phyloP scores from a whole-genome alignment of 1,140 invertebrate genomes.

The Apis mellifera region DNA sequence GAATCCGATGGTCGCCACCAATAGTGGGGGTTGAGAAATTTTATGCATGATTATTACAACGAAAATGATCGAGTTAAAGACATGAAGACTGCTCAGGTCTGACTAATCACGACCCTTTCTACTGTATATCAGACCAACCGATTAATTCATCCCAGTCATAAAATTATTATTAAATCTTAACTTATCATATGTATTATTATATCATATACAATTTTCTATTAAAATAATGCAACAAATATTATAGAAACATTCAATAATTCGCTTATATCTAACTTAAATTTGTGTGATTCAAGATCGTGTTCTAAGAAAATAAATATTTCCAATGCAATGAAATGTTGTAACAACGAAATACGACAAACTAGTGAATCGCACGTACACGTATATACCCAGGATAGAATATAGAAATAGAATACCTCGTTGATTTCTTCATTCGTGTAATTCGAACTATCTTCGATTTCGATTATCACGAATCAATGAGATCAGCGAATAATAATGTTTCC shows the following conservation, averaged over 20 bases:
- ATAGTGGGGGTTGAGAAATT: constrained; percentile 9
- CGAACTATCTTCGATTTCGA: constrained; percentile 16
- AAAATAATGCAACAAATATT: neutral
- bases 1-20: neutral
- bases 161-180: constrained; percentile 10
- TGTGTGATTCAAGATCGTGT: constrained; percentile 15
- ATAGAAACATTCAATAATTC: neutral
- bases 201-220: neutral
- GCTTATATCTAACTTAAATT: neutral
- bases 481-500: constrained; percentile 1
- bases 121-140: neutral
- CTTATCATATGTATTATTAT: neutral
- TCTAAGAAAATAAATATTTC: constrained; percentile 20
- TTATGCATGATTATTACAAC: constrained; percentile 35
- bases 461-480: neutral
- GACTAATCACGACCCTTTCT: constrained; percentile 28
- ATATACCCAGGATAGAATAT: neutral
- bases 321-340: neutral
- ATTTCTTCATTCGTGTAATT: neutral
- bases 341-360: constrained; percentile 12
- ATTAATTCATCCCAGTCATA: too few relatives aligned
- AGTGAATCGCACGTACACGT: too few relatives aligned
- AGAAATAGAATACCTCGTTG: neutral
- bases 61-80: constrained; percentile 34
- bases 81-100: constrained; percentile 10